Conservation (phyloP, 2,797 vertebrate species). For the Enteromius fasciolatus region DNA sequence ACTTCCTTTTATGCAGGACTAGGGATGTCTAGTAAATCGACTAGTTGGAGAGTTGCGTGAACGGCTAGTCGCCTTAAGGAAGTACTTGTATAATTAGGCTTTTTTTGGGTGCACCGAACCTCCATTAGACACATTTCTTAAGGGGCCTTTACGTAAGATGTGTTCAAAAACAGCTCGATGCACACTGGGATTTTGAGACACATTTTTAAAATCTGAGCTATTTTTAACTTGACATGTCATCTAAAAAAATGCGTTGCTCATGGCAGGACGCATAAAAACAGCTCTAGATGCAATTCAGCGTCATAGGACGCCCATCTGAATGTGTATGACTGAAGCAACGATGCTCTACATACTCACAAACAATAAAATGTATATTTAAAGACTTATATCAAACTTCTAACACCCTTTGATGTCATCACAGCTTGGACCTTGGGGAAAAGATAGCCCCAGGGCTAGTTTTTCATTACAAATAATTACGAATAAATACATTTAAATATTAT, state of each 20-base stretch:
- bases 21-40: neutral
- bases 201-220: neutral
- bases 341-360: neutral
- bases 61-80: neutral
- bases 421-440: neutral
- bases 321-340: neutral
- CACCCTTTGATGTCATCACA: neutral
- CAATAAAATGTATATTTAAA: too few species aligned
- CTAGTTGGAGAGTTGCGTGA: neutral
- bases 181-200: neutral
- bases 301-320: neutral
- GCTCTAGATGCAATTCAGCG: neutral
- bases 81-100: neutral
- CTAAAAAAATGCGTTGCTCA: neutral
- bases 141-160: constrained; percentile 18
- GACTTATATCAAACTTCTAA: neutral
- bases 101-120: neutral
- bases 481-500: neutral
- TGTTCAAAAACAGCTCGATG: constrained; percentile 1
- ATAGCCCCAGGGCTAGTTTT: neutral
- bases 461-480: neutral
- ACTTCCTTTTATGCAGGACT: constrained; percentile 1
- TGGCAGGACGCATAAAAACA: constrained; percentile 2
- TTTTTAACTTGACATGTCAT: constrained; percentile 30
- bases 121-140: neutral